Evolutionary conservation across 2,113 vertebrate genomes (phyloP).

Genomic region (Hassar affinis): DNA sequence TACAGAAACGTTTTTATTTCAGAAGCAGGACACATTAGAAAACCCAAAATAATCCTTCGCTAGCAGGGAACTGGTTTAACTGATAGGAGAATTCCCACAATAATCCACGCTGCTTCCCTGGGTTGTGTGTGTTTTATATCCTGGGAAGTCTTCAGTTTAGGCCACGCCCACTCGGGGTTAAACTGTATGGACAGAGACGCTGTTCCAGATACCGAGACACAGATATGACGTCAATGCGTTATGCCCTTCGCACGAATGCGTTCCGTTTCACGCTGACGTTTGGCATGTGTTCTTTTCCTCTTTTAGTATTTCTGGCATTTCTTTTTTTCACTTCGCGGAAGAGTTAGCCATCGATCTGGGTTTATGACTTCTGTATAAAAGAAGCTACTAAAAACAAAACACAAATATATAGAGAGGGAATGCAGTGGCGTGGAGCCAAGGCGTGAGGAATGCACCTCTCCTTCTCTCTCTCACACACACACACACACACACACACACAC

Average conservation of each 20-base stretch:
- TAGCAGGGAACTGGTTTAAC: too few species aligned
- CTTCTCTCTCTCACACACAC: conserved; percentile 10
- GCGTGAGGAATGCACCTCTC: conserved; percentile 23
- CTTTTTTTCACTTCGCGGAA: not conserved
- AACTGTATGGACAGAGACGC: not conserved
- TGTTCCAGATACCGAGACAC: not conserved
- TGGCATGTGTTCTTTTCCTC: too few species aligned
- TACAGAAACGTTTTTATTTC: too few species aligned
- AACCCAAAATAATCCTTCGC: too few species aligned
- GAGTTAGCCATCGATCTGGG: not conserved
- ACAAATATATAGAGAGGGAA: conserved; percentile 13
- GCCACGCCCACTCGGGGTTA: not conserved
- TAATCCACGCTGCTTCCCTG: too few species aligned
- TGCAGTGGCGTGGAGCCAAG: conserved; percentile 43
- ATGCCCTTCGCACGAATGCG: not conserved
- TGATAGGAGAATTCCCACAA: too few species aligned
- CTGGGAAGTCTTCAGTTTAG: not conserved
- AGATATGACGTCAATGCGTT: not conserved
- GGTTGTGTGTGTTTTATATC: too few species aligned
- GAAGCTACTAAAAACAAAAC: conserved; percentile 26
- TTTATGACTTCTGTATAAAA: conserved; percentile 35
- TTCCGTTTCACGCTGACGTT: too few species aligned
- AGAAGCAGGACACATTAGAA: too few species aligned
- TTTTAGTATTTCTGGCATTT: not conserved
- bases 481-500: too few species aligned